A percentile compares a stretch with the other conserved stretches of the same genome.
phyloP scores from a whole-genome alignment of 2,797 vertebrate species.

The Todus mexicanus region DNA sequence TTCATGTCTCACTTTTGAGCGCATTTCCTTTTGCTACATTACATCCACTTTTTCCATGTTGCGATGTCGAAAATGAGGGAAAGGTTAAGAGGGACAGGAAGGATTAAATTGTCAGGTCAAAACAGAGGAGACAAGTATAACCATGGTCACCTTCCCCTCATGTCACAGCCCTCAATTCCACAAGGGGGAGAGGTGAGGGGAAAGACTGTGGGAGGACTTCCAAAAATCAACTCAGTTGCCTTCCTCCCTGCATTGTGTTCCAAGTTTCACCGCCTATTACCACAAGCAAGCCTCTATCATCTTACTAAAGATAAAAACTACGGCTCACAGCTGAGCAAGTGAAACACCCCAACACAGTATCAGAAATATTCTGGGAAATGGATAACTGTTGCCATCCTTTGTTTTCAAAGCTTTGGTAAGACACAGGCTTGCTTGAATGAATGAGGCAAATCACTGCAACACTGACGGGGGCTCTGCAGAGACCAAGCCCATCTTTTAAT shows the following conservation, averaged over 20 bases:
- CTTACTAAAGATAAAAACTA: not conserved
- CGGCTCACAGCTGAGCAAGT: not conserved
- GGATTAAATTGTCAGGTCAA: not conserved
- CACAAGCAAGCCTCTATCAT: not conserved
- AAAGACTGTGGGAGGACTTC: not conserved
- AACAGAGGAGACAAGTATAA: not conserved
- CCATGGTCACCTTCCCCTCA: not conserved
- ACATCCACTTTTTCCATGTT: not conserved
- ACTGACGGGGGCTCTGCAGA: not conserved
- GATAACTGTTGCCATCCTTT: too few species aligned
- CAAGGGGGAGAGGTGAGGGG: not conserved
- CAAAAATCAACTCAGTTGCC: accelerated
- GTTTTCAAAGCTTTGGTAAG: not conserved
- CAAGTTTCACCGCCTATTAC: not conserved
- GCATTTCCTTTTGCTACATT: not conserved
- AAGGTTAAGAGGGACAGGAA: not conserved
- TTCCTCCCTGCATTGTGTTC: not conserved
- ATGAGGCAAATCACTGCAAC: not conserved
- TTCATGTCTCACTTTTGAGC: not conserved
- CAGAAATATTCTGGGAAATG: not conserved
- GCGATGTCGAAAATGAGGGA: not conserved
- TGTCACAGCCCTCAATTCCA: not conserved
- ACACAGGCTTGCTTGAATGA: not conserved
- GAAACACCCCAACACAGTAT: not conserved
- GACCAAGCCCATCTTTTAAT: not conserved